A percentile compares a stretch with the other conserved stretches of the same genome.
Conservation (phyloP, 1,140 invertebrate genomes). For the Magallana gigas region DNA sequence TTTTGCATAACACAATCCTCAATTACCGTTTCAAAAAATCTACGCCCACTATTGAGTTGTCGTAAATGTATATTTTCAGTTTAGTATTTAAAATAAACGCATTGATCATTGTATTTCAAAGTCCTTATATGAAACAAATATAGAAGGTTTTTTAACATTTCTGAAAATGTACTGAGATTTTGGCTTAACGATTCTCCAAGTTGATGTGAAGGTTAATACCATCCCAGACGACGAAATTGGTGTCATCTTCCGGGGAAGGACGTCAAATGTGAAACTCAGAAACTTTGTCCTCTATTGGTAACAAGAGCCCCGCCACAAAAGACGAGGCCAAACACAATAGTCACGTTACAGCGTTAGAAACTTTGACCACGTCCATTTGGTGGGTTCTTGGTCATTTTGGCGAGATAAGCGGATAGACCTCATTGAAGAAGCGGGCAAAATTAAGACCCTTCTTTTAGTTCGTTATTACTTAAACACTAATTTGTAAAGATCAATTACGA, state of each 20-base stretch:
- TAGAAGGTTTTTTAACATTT: too few relatives aligned
- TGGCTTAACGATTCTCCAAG: background rate
- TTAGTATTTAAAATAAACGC: background rate
- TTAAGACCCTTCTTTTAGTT: conserved; percentile 29
- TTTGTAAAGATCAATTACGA: conserved; percentile 33
- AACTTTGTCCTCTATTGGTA: conserved; percentile 2
- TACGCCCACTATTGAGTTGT: background rate
- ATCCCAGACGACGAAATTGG: conserved; percentile 13
- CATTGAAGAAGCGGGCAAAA: conserved; percentile 20
- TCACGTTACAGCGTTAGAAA: conserved; percentile 19
- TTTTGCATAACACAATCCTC: too few relatives aligned
- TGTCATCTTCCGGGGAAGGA: background rate
- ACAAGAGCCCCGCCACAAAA: background rate
- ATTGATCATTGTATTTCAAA: background rate
- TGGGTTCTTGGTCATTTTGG: conserved; percentile 4
- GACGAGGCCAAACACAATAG: background rate
- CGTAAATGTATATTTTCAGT: background rate
- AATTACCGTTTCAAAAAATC: too few relatives aligned
- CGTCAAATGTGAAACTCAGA: background rate
- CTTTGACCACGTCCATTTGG: background rate
- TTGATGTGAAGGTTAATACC: conserved; percentile 12
- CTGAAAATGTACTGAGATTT: background rate
- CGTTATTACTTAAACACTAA: conserved; percentile 22
- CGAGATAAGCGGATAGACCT: conserved; percentile 29
- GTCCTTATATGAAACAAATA: too few relatives aligned